Evolutionary conservation across 2,888 invertebrate species (phyloP), one percentile per base, ranked within the genome.

Genomic region (Aradus depressus): DNA sequence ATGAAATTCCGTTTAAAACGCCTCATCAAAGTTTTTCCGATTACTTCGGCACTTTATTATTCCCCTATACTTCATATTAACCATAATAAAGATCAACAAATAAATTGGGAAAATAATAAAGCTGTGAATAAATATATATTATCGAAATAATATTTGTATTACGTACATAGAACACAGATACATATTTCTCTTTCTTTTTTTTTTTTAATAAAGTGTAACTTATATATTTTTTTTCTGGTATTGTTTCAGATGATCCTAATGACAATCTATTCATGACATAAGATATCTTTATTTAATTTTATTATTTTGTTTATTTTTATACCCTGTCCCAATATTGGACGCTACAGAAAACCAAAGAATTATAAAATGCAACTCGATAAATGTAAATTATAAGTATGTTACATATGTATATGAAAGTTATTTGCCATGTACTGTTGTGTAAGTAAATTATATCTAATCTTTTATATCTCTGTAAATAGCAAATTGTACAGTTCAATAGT

Each of bases 251-350:
- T 76, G 72, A 76, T 75, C 51, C 64, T 76, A 58, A 75, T 76
- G 75, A 76, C 76, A 4, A 75, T 75, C 55, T 76, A 76, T 62
- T 76, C 76, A 38, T 76, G 68, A 74, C 62, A 54, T 23, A 18
- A 50, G 42, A 50, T 12, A 23, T 32, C 21, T 12, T 10, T 19
- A 21, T 21, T 16, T 10, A 32, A 8, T 3, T 18, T 8, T n/a
- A 45, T n/a, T 41, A n/a, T n/a, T n/a, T n/a, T n/a, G n/a, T n/a
- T 16, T 41, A 45, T 16, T 23, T 18, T 35, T 23, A 18, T 37
- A 22, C 35, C 16, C 37, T 35, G 25, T 28, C 26, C 23, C 18
- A n/a, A 28, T 16, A 5, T 3, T 22, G 26, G 35, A 26, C 16
- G n/a, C 18, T 25, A 12, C 18, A 35, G 45, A 10, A 45, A 35